These are phyloP conservation scores for Coelogynopora nodosa DNA, from an alignment of 2,888 invertebrate genomes.

Conservation along the genomic window DNA sequence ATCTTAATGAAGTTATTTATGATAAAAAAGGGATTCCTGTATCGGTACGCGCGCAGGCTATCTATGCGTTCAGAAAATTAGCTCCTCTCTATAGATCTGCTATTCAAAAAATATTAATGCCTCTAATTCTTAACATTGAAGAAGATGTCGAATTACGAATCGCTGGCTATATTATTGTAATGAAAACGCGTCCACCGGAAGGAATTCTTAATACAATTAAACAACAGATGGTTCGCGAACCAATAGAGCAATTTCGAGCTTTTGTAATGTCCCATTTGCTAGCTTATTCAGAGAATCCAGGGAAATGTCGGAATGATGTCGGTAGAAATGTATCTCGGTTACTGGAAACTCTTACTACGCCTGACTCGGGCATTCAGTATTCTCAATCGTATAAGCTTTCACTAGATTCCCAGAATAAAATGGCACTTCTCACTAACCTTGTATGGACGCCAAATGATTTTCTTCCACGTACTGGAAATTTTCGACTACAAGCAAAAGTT, in stretches of 20 bases:
- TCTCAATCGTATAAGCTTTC: not conserved
- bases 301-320: not conserved
- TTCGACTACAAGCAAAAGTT: not conserved
- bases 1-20: not conserved
- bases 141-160: not conserved
- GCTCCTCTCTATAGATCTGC: not conserved
- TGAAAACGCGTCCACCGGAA: not conserved
- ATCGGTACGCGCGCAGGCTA: not conserved
- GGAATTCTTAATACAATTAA: not conserved
- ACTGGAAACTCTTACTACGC: not conserved
- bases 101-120: slow-evolving; percentile 8
- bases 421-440: not conserved
- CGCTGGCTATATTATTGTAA: not conserved
- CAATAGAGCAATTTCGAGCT: not conserved
- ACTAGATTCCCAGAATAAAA: not conserved
- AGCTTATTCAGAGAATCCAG: not conserved
- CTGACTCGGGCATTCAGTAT: not conserved
- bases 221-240: not conserved
- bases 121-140: not conserved
- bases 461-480: slow-evolving; percentile 9
- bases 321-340: not conserved
- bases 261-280: not conserved
- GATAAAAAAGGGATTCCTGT: not conserved
- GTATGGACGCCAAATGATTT: slow-evolving; percentile 4
- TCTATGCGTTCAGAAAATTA: not conserved